These are phyloP conservation scores for Eleginops maclovinus DNA, from an alignment of 2,113 vertebrate genomes.

Conservation along the genomic window DNA sequence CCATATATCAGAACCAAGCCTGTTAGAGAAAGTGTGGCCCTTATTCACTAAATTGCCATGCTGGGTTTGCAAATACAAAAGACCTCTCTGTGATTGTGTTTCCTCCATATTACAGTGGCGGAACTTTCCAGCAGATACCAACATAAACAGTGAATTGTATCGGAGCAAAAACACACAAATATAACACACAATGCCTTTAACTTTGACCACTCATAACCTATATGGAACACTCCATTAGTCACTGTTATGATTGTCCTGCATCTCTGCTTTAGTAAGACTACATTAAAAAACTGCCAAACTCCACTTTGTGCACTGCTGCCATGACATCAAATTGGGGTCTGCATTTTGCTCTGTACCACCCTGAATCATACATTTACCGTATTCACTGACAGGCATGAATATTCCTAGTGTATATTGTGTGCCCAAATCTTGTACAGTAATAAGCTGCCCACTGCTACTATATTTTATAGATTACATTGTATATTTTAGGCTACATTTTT, in stretches of 20 bases:
- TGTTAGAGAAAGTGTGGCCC: slow-evolving; percentile 29
- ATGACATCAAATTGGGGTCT: too few species aligned
- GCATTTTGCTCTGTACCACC: neutral
- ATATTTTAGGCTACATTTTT: neutral
- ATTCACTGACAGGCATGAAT: too few species aligned
- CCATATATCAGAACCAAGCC: slow-evolving; percentile 26
- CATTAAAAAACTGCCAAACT: neutral
- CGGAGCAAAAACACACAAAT: slow-evolving; percentile 9
- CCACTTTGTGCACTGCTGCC: neutral
- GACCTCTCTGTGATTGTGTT: slow-evolving; percentile 42
- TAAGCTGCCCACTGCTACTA: too few species aligned
- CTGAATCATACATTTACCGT: neutral
- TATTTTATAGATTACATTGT: too few species aligned
- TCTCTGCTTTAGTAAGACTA: neutral
- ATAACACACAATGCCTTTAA: neutral
- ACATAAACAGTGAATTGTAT: slow-evolving; percentile 21
- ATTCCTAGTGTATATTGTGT: too few species aligned
- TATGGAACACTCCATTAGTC: neutral
- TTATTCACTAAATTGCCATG: slow-evolving; percentile 33
- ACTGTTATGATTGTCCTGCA: neutral
- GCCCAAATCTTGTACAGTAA: too few species aligned
- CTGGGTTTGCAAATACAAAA: slow-evolving; percentile 30
- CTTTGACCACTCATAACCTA: neutral
- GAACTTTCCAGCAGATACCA: slow-evolving; percentile 51
- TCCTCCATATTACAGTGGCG: slow-evolving; percentile 46